Percentiles rank a stretch among this genome's conserved stretches.
Evolutionary conservation across 1,140 invertebrate species (phyloP).

Genomic region (Cotesia chilonis): DNA sequence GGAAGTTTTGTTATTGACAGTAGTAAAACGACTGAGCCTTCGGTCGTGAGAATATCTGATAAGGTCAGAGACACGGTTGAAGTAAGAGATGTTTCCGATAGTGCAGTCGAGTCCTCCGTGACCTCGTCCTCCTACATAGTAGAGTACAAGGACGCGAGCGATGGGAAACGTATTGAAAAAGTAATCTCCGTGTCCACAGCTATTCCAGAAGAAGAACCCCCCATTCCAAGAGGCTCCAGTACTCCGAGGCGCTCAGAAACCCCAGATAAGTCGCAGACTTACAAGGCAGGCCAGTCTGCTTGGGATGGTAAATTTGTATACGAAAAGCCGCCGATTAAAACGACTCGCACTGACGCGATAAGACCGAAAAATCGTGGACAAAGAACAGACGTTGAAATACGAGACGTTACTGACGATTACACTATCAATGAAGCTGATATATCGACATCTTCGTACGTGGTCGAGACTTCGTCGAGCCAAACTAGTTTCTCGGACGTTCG

Average conservation of each 20-base stretch:
- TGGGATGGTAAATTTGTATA: slow-evolving; percentile 66
- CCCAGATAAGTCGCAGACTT: background rate
- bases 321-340: slow-evolving; percentile 52
- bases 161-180: slow-evolving; percentile 45
- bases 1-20: slow-evolving; percentile 42
- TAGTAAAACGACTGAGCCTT: slow-evolving; percentile 42
- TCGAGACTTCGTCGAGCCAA: slow-evolving; percentile 54
- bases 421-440: slow-evolving; percentile 58
- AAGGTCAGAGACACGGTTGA: slow-evolving; percentile 46
- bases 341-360: background rate
- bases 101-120: slow-evolving; percentile 41
- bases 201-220: slow-evolving; percentile 46
- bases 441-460: slow-evolving; percentile 50
- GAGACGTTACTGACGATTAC: slow-evolving; percentile 55
- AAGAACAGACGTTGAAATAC: slow-evolving; percentile 45
- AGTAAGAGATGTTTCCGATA: slow-evolving; percentile 47
- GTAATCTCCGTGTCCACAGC: slow-evolving; percentile 46
- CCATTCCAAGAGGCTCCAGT: slow-evolving; percentile 33
- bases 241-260: slow-evolving; percentile 32
- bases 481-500: slow-evolving; percentile 47
- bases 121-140: slow-evolving; percentile 47
- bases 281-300: slow-evolving; percentile 61
- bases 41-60: slow-evolving; percentile 40
- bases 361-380: slow-evolving; percentile 16
- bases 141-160: slow-evolving; percentile 49